Conservation (phyloP, 2,888 invertebrate genomes). For the Eupithecia inturbata region DNA sequence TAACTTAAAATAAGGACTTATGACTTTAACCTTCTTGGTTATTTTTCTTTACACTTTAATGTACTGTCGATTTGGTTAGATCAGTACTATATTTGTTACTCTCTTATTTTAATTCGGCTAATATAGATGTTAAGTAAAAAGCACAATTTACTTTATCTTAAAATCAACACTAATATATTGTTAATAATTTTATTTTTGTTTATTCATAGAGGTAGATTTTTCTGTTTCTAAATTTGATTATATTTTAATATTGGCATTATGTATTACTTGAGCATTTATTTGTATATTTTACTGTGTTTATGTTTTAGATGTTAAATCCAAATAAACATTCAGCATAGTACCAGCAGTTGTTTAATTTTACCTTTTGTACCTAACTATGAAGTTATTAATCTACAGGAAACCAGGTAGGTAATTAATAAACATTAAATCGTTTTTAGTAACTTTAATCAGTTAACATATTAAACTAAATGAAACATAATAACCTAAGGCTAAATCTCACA, state of each 20-base stretch:
- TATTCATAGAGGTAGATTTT: conserved; percentile 65
- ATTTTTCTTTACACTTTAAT: conserved; percentile 53
- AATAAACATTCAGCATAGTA: conserved; percentile 84
- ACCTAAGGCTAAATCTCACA: conserved; percentile 39
- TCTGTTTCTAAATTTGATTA: conserved; percentile 60
- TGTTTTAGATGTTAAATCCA: conserved; percentile 81
- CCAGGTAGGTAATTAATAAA: neutral
- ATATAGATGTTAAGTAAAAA: conserved; percentile 77
- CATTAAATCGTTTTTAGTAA: conserved; percentile 10
- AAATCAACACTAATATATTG: conserved; percentile 80
- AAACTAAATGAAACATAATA: conserved; percentile 45
- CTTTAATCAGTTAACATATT: conserved; percentile 43
- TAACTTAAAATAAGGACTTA: conserved; percentile 81
- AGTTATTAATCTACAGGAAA: neutral
- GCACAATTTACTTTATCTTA: conserved; percentile 80
- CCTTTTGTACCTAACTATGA: neutral
- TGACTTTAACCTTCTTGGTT: conserved; percentile 74
- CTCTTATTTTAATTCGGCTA: conserved; percentile 75
- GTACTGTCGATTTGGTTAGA: conserved; percentile 53
- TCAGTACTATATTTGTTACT: conserved; percentile 58
- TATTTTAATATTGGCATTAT: conserved; percentile 72
- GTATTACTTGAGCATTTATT: conserved; percentile 79
- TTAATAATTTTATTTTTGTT: conserved; percentile 81
- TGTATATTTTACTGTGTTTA: conserved; percentile 81
- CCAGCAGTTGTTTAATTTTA: conserved; percentile 35